Evolutionary conservation across 2,797 vertebrate genomes (phyloP), one percentile per base, ranked within the genome.

Genomic region (Lagodon rhomboides): DNA sequence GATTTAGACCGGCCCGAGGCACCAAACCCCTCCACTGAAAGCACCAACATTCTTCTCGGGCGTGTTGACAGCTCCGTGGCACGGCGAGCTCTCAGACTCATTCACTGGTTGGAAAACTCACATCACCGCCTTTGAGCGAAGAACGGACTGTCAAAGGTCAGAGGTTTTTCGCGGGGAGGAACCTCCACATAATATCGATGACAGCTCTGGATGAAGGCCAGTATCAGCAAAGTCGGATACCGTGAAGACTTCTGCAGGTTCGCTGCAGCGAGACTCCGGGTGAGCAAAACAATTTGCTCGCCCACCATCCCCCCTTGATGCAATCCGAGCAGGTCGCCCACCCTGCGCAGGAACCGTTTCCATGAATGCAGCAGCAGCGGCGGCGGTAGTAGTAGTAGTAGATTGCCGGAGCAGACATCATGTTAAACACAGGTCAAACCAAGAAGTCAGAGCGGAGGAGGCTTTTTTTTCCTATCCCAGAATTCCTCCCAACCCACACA

Each of bases 401-500:
- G 85, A 91, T 92, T 34, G 80, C 73, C 77, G 54, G 79, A 90
- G 82, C 93, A 93, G 92, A 93, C 90, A 68, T 71, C 83, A 77
- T 89, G 91, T 90, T 91, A 90, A 93, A 90, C 91, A 84, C 87
- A 89, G 92, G 92, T 93, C 90, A 94, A 91, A 93, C 90, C 89
- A 23, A 90, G 73, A 82, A 90, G 90, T 92, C 87, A 85, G 79
- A 87, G 88, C 64, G 78, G 89, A 89, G 90, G 89, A 92, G 91
- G 73, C 12, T 84, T 89, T 92, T 84, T 89, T 92, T 94, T 92
- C 91, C 91, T 79, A 86, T 88, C 84, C 84, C 87, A 89, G 84
- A 93, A 94, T 94, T 94, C 93, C 83, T 89, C 77, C 62, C 86
- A 89, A 90, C 91, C 92, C 93, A 93, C 94, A 90, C 92, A 86